These are phyloP conservation scores for Eupithecia centaureata DNA, from an alignment of 2,888 invertebrate genomes.

Conservation along the genomic window DNA sequence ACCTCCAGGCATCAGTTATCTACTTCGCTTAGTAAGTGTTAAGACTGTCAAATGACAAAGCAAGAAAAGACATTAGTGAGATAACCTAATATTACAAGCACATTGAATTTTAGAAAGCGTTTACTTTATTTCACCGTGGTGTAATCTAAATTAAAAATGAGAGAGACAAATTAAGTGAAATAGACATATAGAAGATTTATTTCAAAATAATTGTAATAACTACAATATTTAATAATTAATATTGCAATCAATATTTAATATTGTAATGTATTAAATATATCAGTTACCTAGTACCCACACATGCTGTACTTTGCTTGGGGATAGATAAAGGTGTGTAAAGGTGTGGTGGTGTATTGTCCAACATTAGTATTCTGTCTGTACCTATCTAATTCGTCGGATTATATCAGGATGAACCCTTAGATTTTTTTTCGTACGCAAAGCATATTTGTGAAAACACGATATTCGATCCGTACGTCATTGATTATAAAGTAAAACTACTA, in stretches of 20 bases:
- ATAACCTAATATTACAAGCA: constrained; percentile 47
- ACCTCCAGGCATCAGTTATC: not conserved
- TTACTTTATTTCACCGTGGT: not conserved
- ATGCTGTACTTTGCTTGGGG: too few species aligned
- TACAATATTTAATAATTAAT: too few species aligned
- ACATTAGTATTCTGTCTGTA: too few species aligned
- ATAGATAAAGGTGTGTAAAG: too few species aligned
- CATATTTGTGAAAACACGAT: not conserved
- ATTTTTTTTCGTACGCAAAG: not conserved
- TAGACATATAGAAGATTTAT: not conserved
- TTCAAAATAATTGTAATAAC: not conserved
- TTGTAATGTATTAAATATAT: too few species aligned
- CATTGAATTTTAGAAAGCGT: constrained; percentile 15
- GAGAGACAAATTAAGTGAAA: not conserved
- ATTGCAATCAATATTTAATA: too few species aligned
- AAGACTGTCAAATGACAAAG: constrained; percentile 52
- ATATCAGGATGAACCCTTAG: too few species aligned
- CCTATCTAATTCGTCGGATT: too few species aligned
- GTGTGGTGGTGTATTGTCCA: too few species aligned
- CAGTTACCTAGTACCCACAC: too few species aligned
- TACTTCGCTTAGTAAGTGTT: constrained; percentile 45
- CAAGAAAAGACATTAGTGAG: constrained; percentile 81
- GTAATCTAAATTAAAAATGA: constrained; percentile 7
- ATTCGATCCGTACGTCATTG: not conserved
- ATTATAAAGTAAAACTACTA: not conserved